Evolutionary conservation across 2,888 invertebrate genomes (phyloP), one percentile per base, ranked within the genome.

Genomic region (Philereme transversata): DNA sequence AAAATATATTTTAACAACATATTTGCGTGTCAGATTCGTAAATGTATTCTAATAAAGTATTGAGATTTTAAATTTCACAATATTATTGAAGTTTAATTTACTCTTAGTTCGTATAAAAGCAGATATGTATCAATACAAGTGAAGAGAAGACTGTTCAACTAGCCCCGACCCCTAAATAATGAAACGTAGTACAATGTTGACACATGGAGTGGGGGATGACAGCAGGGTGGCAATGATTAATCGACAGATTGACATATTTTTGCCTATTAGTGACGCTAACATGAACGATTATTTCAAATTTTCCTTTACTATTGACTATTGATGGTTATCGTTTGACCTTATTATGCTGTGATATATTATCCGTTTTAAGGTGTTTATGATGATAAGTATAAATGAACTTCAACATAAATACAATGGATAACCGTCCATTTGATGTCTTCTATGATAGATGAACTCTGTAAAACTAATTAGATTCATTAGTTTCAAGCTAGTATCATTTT

Each of bases 131-230:
- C 57, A 54, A 70, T 66, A 70, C 70, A 65, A 68, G 55, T 60
- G 66, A 67, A 69, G 70, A 68, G 64, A 74, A 76, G 72, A 74
- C 73, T 72, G 72, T 62, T 62, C 69, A 68, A 75, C 65, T 62
- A 71, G 67, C 67, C 69, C 70, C 71, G 73, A 74, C 74, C 74
- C 78, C 77, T 83, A 80, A 83, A 84, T 84, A 86, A 86, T 81
- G 81, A 79, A 79, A 79, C 74, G 77, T 79, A 81, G 83, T 83
- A 83, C 81, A 84, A 83, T 84, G 86, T 85, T 85, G 86, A 85
- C 84, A 86, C 76, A 73, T 73, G 73, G 76, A 71, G 70, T 66
- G 69, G 72, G 68, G 64, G 64, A 68, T 69, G 60, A 64, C 63
- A 59, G 54, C 61, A 55, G 62, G 65, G 69, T 70, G 74, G 75